phyloP scores from a whole-genome alignment of 2,797 vertebrate genomes.

The Sebastes hubbsi region DNA sequence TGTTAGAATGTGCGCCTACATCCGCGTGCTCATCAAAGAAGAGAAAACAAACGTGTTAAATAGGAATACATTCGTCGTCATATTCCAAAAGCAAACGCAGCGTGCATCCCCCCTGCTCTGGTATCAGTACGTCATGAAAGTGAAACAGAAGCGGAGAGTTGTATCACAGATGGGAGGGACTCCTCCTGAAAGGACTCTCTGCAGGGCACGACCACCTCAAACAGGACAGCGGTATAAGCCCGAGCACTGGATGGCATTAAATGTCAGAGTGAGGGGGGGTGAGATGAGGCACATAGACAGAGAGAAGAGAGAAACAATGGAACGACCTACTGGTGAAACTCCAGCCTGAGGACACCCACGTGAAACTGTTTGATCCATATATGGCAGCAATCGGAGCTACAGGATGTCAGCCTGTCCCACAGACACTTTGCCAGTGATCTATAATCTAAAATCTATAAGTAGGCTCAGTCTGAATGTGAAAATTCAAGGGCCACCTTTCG shows the following conservation, averaged over 20 bases:
- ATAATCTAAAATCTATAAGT: background rate
- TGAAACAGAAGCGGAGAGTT: background rate
- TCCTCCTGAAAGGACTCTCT: background rate
- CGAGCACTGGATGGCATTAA: background rate
- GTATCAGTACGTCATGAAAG: background rate
- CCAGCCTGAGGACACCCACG: background rate
- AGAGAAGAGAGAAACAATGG: background rate
- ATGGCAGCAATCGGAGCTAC: background rate
- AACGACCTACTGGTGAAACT: slow-evolving; percentile 2
- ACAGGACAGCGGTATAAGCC: background rate
- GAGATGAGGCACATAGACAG: background rate
- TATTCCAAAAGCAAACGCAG: background rate
- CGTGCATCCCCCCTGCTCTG: background rate
- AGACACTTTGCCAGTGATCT: background rate
- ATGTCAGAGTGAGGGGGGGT: background rate
- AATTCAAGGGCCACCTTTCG: background rate
- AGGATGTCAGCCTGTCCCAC: background rate
- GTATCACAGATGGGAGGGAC: background rate
- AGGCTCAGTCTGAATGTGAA: background rate
- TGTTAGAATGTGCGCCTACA: background rate
- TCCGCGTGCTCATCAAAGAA: background rate
- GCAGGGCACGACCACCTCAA: slow-evolving; percentile 19
- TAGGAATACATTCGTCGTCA: background rate
- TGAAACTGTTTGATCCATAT: slow-evolving; percentile 6
- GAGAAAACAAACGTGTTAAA: background rate